Evolutionary conservation across 2,888 invertebrate genomes (phyloP), one percentile per base, ranked within the genome.

Genomic region (Amblyjoppa fuscipennis): DNA sequence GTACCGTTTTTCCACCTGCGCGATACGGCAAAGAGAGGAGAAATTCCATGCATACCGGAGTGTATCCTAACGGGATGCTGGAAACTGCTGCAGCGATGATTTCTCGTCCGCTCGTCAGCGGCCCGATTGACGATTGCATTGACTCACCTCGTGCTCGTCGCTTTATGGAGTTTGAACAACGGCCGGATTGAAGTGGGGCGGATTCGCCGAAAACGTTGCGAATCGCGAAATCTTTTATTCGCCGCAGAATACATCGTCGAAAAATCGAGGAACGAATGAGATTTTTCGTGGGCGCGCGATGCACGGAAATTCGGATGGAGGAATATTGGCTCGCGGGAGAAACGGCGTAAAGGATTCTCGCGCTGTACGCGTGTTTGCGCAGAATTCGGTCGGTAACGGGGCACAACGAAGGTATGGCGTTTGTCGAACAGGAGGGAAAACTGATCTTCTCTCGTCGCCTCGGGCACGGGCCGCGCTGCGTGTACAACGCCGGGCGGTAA

Each of bases 1-100:
- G 53, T 70, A 69, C 28, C 9, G 38, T 70, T 81, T 77, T 81
- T 81, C 61, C 56, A 20, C 68, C 59, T 51, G 66, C 83, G 28
- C 38, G 64, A 45, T 61, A 45, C 45, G 78, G 77, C 56, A 70
- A 71, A 74, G 73, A 70, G 75, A 86, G 74, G 73, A 70, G 75
- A 86, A 84, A 78, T 76, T 82, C 53, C 84, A 86, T 86, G 87
- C 86, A 87, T 86, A 86, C 66, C 69, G 51, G 80, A 87, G 84
- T 51, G 66, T 81, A 16, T 64, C 13, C 79, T 64, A 70, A 71
- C 78, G 70, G 77, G 59, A 86, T 78, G 80, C 82, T 68, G 81
- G 13, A 56, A 74, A 64, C 64, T 59, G 59, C 28, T 70, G 38
- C 41, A 74, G 51, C 25, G 69, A 49, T 11, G 28, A 28, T 76